Evolutionary conservation across 2,797 vertebrate species (phyloP).

Genomic region (Huso huso): DNA sequence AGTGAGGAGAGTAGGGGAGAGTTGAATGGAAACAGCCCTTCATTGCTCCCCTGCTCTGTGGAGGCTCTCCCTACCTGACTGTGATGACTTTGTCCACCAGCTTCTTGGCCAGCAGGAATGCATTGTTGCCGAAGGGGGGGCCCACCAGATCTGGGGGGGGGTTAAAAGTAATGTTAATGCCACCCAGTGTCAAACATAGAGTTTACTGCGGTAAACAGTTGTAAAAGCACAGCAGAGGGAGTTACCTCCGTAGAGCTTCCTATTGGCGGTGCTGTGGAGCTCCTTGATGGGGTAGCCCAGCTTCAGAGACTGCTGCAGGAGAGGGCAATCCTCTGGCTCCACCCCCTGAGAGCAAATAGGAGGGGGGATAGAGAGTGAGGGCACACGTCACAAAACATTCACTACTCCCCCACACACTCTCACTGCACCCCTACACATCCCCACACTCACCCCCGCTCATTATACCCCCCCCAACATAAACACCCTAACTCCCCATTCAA

Average conservation of each 20-base stretch:
- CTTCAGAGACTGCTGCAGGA: conserved; percentile 71
- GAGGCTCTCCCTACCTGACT: conserved; percentile 57
- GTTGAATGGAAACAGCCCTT: neutral
- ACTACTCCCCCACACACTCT: neutral
- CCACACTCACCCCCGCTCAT: neutral
- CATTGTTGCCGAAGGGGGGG: conserved; percentile 63
- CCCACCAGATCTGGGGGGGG: conserved; percentile 65
- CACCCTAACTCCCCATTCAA: neutral
- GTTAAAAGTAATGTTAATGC: too few species aligned
- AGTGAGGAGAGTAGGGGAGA: neutral
- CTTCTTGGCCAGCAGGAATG: conserved; percentile 72
- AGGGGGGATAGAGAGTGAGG: conserved; percentile 13
- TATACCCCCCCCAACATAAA: neutral
- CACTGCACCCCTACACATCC: neutral
- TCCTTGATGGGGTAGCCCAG: conserved; percentile 59
- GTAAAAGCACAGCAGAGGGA: neutral
- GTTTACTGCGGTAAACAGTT: neutral
- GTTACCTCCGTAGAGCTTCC: conserved; percentile 75
- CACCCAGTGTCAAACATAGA: neutral
- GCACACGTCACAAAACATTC: neutral
- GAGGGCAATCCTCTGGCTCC: conserved; percentile 73
- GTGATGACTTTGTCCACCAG: conserved; percentile 75
- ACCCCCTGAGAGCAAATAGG: conserved; percentile 58
- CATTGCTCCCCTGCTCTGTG: neutral
- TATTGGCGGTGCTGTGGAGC: conserved; percentile 55